Evolutionary conservation across 1,140 invertebrate species (phyloP).

Genomic region (Drosophila miranda): DNA sequence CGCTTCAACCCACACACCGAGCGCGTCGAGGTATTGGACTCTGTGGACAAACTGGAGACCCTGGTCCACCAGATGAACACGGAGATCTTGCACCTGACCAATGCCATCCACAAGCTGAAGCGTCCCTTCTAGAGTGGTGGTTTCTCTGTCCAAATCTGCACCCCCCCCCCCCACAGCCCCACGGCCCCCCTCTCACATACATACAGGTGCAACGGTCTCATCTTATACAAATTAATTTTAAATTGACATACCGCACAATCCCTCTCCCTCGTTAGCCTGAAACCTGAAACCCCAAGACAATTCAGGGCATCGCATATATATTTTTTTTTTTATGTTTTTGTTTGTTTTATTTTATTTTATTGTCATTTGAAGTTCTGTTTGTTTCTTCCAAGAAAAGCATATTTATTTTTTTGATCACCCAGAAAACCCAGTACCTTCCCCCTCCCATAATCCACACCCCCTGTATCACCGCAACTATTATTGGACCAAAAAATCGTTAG

Average conservation of each 20-base stretch:
- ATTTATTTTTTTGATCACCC: slow-evolving; percentile 31
- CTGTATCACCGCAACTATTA: slow-evolving; percentile 62
- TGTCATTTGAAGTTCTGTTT: slow-evolving; percentile 44
- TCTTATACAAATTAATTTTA: slow-evolving; percentile 78
- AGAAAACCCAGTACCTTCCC: background rate
- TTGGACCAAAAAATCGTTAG: slow-evolving; percentile 81
- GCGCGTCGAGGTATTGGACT: slow-evolving; percentile 95
- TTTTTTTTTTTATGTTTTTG: slow-evolving; percentile 14
- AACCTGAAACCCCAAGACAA: slow-evolving; percentile 31
- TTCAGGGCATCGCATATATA: slow-evolving; percentile 28
- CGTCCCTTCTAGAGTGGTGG: slow-evolving; percentile 82
- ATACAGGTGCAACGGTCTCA: slow-evolving; percentile 79
- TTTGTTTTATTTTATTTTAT: slow-evolving; percentile 39
- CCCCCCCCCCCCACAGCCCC: slow-evolving; percentile 5
- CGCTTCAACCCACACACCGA: slow-evolving; percentile 98
- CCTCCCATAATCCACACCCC: background rate
- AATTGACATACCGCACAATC: slow-evolving; percentile 75
- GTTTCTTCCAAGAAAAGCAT: slow-evolving; percentile 20
- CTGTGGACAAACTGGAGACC: slow-evolving; percentile 91
- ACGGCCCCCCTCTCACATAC: slow-evolving; percentile 25
- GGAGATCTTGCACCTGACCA: slow-evolving; percentile 92
- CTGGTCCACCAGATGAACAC: slow-evolving; percentile 91
- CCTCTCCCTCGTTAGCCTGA: slow-evolving; percentile 21
- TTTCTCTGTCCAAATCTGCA: slow-evolving; percentile 12
- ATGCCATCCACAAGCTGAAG: slow-evolving; percentile 90